Conservation (phyloP, 2,113 vertebrate genomes). For the Athene noctua region DNA sequence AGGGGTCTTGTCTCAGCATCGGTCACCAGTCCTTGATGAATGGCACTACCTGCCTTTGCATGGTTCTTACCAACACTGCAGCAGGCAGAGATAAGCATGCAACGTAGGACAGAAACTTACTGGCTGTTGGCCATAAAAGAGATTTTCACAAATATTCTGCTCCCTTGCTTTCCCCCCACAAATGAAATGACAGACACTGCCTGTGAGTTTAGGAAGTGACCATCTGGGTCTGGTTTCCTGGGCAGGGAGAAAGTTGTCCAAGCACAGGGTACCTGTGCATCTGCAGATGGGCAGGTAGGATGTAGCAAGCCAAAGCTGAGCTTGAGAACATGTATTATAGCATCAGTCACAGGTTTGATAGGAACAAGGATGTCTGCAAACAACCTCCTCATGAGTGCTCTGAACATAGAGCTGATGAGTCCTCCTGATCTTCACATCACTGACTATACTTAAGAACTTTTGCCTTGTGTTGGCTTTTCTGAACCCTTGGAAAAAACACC, state of each 20-base stretch:
- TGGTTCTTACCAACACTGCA: background rate
- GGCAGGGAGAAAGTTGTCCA: background rate
- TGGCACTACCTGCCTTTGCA: background rate
- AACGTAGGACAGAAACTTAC: background rate
- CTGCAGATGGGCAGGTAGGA: background rate
- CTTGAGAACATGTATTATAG: fast-evolving
- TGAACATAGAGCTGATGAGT: background rate
- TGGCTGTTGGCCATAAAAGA: background rate
- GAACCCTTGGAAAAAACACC: background rate
- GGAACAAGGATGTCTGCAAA: background rate
- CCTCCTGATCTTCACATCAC: background rate
- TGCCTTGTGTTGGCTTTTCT: background rate
- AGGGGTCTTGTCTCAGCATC: background rate
- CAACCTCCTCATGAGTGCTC: background rate
- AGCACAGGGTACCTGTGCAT: background rate
- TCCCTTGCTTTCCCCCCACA: no score
- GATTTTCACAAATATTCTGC: background rate
- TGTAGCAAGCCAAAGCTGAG: background rate
- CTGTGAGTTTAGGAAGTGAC: background rate
- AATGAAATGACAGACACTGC: background rate
- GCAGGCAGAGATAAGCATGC: background rate
- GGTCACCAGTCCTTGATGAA: background rate
- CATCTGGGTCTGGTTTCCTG: background rate
- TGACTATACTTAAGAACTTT: background rate
- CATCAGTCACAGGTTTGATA: background rate